Evolutionary conservation across 2,113 vertebrate species (phyloP).

Genomic region (Aphelocoma coerulescens): DNA sequence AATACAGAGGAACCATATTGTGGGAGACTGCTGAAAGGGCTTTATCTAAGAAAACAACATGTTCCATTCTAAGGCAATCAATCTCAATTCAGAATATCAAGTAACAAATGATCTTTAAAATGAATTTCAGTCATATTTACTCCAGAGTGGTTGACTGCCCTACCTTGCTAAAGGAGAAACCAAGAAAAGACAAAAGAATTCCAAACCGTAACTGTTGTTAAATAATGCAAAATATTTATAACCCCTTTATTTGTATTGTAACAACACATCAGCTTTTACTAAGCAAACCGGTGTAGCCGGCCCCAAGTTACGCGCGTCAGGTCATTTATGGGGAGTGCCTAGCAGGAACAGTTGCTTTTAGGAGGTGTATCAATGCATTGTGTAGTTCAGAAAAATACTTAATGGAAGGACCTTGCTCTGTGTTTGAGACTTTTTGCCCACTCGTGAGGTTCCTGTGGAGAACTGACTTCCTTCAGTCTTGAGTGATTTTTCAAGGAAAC

Average conservation of each 20-base stretch:
- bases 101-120: not conserved
- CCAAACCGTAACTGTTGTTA: not conserved
- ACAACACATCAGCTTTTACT: not conserved
- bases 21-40: not conserved
- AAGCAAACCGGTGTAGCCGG: not conserved
- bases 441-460: not conserved
- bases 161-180: not conserved
- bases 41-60: not conserved
- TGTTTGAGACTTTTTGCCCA: too few species aligned
- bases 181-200: not conserved
- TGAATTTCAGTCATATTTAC: not conserved
- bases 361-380: not conserved
- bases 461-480: not conserved
- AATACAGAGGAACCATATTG: not conserved
- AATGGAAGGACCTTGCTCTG: not conserved
- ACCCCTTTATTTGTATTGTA: not conserved
- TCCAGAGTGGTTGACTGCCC: not conserved
- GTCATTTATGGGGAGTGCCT: not conserved
- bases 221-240: not conserved
- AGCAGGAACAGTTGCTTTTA: not conserved
- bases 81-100: not conserved
- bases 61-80: not conserved
- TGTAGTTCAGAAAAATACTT: not conserved
- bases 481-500: not conserved
- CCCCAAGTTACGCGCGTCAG: too few species aligned